Evolutionary conservation across 2,113 vertebrate genomes (phyloP), one percentile per base, ranked within the genome.

Genomic region (Corythaixoides concolor): DNA sequence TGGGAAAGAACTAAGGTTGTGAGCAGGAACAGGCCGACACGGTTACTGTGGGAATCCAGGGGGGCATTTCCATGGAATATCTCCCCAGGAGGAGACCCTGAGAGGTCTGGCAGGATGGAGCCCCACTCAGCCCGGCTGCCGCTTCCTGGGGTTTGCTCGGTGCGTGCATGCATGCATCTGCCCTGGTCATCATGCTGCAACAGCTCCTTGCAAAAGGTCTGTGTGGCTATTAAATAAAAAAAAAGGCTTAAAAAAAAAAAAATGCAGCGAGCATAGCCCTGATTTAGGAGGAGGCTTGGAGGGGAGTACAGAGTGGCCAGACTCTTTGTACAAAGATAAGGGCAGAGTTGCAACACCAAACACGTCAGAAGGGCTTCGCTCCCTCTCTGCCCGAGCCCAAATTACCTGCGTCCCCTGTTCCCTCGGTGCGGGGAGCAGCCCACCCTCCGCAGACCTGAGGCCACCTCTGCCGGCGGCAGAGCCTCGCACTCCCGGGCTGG

Each of bases 241-340:
- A 21, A 19, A 15, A 56, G 6, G 8, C 14, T 28, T 49, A 41
- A 63, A 30, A 47, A 49, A 47, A 49, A 47, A 1, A 78, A 66
- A 58, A 32, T 17, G 47, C 41, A 43, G 68, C 21, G 35, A 94
- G 22, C 53, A 66, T 15, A 69, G 70, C 50, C 18, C 22, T 52
- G 37, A 72, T 43, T 70, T 62, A 62, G 73, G n/a, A 64, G 52
- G n/a, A 67, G 73, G 63, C 43, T 83, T 1, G 0, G 13, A 70
- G 56, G 72, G 49, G 53, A 76, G 32, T 5, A 0, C 28, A 18
- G 37, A 23, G 85, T 1, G 8, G 22, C 47, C 5, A 23, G 30
- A 19, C 35, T 86, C 60, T 86, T 69, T 91, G 49, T 53, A 37
- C 82, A 70, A 93, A 74, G 95, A 92, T 89, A 91, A 95, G 53